Percentiles rank a stretch among this genome's conserved stretches.
These are phyloP conservation scores for Drosophila picticornis DNA, from an alignment of 2,888 invertebrate species.

Conservation along the genomic window DNA sequence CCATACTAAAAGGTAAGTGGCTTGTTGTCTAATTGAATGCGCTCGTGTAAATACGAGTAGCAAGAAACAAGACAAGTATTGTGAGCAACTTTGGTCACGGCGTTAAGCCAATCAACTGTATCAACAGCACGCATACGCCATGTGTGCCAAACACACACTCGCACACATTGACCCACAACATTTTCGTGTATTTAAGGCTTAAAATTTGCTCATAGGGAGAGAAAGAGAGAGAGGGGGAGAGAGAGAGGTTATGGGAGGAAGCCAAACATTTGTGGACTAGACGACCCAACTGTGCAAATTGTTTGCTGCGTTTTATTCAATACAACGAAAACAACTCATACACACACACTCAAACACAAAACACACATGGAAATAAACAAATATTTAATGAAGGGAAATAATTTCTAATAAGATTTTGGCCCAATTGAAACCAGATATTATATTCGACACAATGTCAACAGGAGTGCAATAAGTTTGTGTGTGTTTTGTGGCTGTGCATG, in stretches of 20 bases:
- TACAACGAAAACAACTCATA: conserved; percentile 47
- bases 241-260: conserved; percentile 14
- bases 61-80: conserved; percentile 69
- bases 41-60: conserved; percentile 48
- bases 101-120: conserved; percentile 76
- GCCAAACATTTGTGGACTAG: conserved; percentile 27
- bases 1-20: conserved; percentile 23
- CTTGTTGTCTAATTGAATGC: conserved; percentile 56
- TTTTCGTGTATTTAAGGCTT: conserved; percentile 65
- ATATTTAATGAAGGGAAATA: conserved; percentile 74
- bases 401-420: conserved; percentile 75
- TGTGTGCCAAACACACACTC: conserved; percentile 38
- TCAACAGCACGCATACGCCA: conserved; percentile 70
- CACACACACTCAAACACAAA: conserved; percentile 8
- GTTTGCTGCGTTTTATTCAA: conserved; percentile 54
- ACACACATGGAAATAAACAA: conserved; percentile 42
- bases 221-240: conserved; percentile 4
- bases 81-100: conserved; percentile 61
- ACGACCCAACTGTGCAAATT: conserved; percentile 21
- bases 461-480: conserved; percentile 12
- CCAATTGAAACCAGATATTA: conserved; percentile 69
- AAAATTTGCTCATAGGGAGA: conserved; percentile 37
- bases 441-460: conserved; percentile 44
- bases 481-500: conserved; percentile 13
- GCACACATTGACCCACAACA: conserved; percentile 21